These are phyloP conservation scores for Thecophora atra DNA, from an alignment of 2,888 invertebrate genomes.

Conservation along the genomic window DNA sequence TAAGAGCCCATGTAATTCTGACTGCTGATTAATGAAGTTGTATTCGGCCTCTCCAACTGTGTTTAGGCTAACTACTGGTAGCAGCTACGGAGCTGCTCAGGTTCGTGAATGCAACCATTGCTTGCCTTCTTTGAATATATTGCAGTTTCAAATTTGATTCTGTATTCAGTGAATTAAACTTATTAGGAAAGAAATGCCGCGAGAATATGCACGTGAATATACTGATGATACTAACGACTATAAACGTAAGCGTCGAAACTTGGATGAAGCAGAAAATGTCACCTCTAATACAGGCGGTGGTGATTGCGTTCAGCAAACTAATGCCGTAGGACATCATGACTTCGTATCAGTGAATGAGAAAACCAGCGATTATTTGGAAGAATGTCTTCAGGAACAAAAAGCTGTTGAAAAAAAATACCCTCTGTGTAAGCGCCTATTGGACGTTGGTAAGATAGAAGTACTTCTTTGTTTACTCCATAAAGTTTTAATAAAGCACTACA, in stretches of 20 bases:
- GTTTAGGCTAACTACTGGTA: no score
- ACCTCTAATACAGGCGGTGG: conserved; percentile 46
- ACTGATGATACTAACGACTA: conserved; percentile 63
- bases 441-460: conserved; percentile 76
- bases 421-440: conserved; percentile 75
- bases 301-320: conserved; percentile 39
- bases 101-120: no score
- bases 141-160: no score
- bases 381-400: conserved; percentile 77
- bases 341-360: conserved; percentile 70
- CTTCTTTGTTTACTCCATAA: no score
- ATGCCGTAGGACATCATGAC: conserved; percentile 47
- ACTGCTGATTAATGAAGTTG: no score
- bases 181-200: conserved; percentile 55
- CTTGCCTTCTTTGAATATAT: no score
- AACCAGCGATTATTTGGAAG: conserved; percentile 79
- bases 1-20: no score
- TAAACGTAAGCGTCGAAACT: conserved; percentile 62
- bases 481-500: no score
- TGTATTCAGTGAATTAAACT: no score
- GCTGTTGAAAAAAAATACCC: conserved; percentile 75
- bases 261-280: conserved; percentile 52
- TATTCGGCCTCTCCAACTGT: no score
- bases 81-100: no score
- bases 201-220: conserved; percentile 63